Percentiles rank a stretch among this genome's conserved stretches.
Evolutionary conservation across 2,113 vertebrate species (phyloP).

Genomic region (Myrmophylax atrothorax): DNA sequence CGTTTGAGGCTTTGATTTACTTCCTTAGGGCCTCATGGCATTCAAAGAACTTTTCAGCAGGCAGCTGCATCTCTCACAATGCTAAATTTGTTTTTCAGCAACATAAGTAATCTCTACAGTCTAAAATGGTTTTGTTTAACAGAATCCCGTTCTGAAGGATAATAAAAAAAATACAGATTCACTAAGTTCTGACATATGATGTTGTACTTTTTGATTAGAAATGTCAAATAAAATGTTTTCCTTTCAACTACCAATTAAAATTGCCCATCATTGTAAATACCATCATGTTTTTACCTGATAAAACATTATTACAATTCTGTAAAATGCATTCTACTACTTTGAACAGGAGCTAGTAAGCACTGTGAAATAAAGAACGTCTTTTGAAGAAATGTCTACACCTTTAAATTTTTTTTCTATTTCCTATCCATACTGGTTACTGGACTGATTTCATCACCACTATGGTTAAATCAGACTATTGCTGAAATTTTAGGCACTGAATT

Average conservation of each 20-base stretch:
- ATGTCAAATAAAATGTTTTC: background rate
- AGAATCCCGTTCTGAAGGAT: background rate
- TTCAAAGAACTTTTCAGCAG: background rate
- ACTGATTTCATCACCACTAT: background rate
- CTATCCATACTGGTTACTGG: background rate
- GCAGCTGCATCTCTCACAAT: background rate
- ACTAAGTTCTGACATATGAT: rapidly evolving
- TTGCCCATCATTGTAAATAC: background rate
- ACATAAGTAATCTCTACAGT: background rate
- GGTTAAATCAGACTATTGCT: background rate
- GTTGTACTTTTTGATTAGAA: background rate
- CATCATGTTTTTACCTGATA: background rate
- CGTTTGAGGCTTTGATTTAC: background rate
- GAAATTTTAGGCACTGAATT: background rate
- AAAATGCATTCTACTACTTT: background rate
- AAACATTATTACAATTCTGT: background rate
- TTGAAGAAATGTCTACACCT: background rate
- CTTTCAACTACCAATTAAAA: background rate
- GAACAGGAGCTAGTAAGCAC: background rate
- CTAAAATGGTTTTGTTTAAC: background rate
- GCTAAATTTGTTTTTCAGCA: background rate
- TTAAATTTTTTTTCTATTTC: background rate
- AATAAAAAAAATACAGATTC: background rate
- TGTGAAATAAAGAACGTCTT: background rate
- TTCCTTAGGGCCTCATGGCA: background rate